Conservation (phyloP, 2,888 invertebrate genomes). For the Pseudococcus viburni region DNA sequence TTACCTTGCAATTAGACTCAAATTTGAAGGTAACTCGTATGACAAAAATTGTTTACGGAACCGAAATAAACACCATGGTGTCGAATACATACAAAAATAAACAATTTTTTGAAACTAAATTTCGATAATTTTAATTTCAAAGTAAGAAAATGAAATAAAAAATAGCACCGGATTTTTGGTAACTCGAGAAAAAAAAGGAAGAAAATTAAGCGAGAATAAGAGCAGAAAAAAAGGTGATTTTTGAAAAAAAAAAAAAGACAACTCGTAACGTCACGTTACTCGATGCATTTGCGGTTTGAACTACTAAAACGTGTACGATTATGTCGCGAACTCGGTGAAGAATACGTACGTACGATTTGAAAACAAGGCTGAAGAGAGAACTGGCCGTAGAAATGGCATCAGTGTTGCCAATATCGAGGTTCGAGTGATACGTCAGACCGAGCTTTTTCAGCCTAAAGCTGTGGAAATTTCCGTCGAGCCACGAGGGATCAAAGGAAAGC, state of each 20-base stretch:
- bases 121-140: not conserved
- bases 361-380: not conserved
- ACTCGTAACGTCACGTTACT: not conserved
- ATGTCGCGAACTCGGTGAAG: not conserved
- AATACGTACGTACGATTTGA: constrained; percentile 19
- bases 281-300: constrained; percentile 23
- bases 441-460: constrained; percentile 29
- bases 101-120: not conserved
- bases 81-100: not conserved
- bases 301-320: constrained; percentile 36
- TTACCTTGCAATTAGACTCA: not conserved
- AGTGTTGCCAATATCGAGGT: constrained; percentile 5
- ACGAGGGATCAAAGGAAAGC: not conserved
- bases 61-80: not conserved
- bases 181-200: not conserved
- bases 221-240: not conserved
- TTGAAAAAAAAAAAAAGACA: not conserved
- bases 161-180: not conserved
- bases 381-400: constrained; percentile 7
- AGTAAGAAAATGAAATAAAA: not conserved
- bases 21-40: not conserved
- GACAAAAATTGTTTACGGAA: not conserved
- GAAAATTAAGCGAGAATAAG: not conserved
- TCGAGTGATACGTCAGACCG: not conserved
- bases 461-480: not conserved